Evolutionary conservation across 2,113 vertebrate species (phyloP).

Genomic region (Cyphomyrus discorhynchus): DNA sequence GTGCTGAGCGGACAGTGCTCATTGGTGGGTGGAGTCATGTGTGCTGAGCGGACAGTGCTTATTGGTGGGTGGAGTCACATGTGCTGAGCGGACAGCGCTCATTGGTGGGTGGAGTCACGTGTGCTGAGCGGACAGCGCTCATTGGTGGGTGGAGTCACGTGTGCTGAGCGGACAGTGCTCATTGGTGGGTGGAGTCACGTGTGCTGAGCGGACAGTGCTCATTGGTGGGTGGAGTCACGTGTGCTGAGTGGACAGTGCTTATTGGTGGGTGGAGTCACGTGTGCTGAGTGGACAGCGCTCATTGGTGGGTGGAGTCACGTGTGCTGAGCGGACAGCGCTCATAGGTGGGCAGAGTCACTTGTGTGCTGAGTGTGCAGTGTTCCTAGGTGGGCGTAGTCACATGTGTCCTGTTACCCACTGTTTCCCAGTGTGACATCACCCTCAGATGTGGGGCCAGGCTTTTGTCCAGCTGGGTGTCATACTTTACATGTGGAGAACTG

Average conservation of each 20-base stretch:
- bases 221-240: neutral
- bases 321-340: neutral
- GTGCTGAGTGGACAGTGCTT: neutral
- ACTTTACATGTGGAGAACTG: conserved; percentile 45
- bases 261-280: neutral
- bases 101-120: neutral
- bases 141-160: neutral
- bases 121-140: neutral
- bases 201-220: neutral
- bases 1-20: neutral
- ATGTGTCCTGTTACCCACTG: neutral
- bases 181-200: neutral
- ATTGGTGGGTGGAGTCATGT: neutral
- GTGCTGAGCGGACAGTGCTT: neutral
- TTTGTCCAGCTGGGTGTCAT: conserved; percentile 32
- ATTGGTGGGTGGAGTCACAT: neutral
- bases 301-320: neutral
- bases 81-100: neutral
- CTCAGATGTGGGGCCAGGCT: neutral
- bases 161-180: neutral
- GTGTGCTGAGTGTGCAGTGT: no score
- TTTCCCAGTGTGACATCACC: neutral
- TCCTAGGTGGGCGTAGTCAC: neutral
- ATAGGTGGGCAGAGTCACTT: neutral
- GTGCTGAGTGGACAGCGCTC: neutral